Percentiles rank a stretch among this genome's conserved stretches.
phyloP scores from a whole-genome alignment of 2,113 vertebrate genomes.

The Silurus meridionalis region DNA sequence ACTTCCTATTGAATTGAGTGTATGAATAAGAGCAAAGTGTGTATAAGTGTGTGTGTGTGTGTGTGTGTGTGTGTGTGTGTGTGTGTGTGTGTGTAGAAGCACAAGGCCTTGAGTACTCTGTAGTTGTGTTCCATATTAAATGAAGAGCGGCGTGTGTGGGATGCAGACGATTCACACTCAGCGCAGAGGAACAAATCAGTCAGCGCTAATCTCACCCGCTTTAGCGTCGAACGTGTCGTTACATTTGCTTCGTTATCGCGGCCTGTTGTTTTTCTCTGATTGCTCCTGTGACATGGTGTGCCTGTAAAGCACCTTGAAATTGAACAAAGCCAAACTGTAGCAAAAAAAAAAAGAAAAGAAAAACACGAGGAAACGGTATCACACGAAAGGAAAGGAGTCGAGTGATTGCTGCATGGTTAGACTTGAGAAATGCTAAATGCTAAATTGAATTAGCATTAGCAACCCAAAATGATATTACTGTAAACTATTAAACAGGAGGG shows the following conservation, averaged over 20 bases:
- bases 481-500: conserved; percentile 44
- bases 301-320: conserved; percentile 66
- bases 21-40: background rate
- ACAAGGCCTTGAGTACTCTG: conserved; percentile 11
- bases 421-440: conserved; percentile 37
- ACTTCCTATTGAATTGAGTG: background rate
- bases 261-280: conserved; percentile 60
- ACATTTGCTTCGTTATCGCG: conserved; percentile 57
- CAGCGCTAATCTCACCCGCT: conserved; percentile 58
- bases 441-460: conserved; percentile 26
- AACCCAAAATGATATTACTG: conserved; percentile 44
- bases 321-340: conserved; percentile 52
- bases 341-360: conserved; percentile 25
- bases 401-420: background rate
- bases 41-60: background rate
- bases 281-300: conserved; percentile 53
- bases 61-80: background rate
- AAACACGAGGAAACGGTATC: background rate
- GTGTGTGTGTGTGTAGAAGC: background rate
- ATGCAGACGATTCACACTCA: conserved; percentile 30
- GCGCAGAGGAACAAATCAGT: conserved; percentile 56
- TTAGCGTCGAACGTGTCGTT: conserved; percentile 49
- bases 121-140: background rate
- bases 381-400: conserved; percentile 8
- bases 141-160: background rate